phyloP scores from a whole-genome alignment of 2,888 invertebrate genomes.

The Ischnus inquisitorius region DNA sequence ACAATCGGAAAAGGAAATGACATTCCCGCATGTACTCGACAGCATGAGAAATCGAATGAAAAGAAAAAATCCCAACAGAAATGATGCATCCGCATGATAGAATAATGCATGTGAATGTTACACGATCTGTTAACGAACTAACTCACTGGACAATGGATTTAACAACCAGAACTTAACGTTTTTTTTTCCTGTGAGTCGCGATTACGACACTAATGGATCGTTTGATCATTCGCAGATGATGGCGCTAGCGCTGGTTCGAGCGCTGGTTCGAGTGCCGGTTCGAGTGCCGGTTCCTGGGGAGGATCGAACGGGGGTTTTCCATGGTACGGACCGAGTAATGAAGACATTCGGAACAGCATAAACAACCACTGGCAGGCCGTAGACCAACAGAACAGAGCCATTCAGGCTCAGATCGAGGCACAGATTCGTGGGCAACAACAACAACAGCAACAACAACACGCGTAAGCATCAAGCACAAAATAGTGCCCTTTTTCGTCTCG shows the following conservation, averaged over 20 bases:
- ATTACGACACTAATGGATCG: conserved; percentile 11
- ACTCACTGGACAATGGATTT: conserved; percentile 27
- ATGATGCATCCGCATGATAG: conserved; percentile 51
- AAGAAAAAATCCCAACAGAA: neutral
- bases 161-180: conserved; percentile 10
- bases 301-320: conserved; percentile 18
- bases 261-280: neutral
- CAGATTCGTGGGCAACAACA: conserved; percentile 71
- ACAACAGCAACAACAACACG: conserved; percentile 77
- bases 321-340: neutral
- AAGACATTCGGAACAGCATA: conserved; percentile 39
- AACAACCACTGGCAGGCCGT: conserved; percentile 63
- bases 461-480: conserved; percentile 72
- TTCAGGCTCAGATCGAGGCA: conserved; percentile 69
- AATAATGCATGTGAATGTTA: conserved; percentile 47
- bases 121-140: conserved; percentile 36
- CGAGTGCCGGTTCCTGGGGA: neutral
- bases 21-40: conserved; percentile 16
- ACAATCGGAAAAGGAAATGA: neutral
- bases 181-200: neutral
- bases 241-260: conserved; percentile 22
- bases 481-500: neutral
- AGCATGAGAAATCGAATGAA: conserved; percentile 25
- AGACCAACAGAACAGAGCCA: conserved; percentile 73
- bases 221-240: conserved; percentile 38